Evolutionary conservation across 2,113 vertebrate genomes (phyloP), one percentile per base, ranked within the genome.

Genomic region (Xiphorhynchus elegans): DNA sequence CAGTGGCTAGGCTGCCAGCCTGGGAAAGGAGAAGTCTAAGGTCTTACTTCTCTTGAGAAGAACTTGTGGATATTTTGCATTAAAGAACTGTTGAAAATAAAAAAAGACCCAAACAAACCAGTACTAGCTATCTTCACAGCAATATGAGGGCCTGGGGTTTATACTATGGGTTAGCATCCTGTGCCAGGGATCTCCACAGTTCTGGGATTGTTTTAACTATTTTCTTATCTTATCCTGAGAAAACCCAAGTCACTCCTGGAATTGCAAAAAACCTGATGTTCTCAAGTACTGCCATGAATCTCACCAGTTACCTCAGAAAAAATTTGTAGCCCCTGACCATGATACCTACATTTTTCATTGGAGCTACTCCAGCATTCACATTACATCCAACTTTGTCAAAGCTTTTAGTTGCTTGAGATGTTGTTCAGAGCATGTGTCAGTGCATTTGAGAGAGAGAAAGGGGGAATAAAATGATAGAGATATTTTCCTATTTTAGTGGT

Each of bases 71-170:
- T 67, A 83, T 73, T 80, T 62, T 73, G 53, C 6, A 25, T 44
- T 70, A 39, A 69, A 75, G 16, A 78, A 19, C 17, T 73, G 11
- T 6, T 85, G n/a, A n/a, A 82, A 67, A 60, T 5, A 42, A 13
- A 59, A 59, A 59, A 26, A 56, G 35, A 11, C 0, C 1, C 6
- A 2, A 69, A 9, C 15, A 40, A 42, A 13, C 9, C 11, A 13
- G 5, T 0, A 0, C 5, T 79, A 37, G 9, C 60, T 82, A 29
- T 64, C n/a, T 73, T 76, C 9, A 8, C 24, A 79, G 16, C 4
- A 64, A 11, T 19, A 46, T 29, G n/a, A 73, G 23, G 79, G 6
- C 5, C 21, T 18, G 35, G 31, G 4, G 17, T 49, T 87, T 83
- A 13, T 58, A 25, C 2, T 31, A 2, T 17, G 10, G 13, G 3